Evolutionary conservation across 1,140 invertebrate species (phyloP).

Genomic region (Portunus trituberculatus): DNA sequence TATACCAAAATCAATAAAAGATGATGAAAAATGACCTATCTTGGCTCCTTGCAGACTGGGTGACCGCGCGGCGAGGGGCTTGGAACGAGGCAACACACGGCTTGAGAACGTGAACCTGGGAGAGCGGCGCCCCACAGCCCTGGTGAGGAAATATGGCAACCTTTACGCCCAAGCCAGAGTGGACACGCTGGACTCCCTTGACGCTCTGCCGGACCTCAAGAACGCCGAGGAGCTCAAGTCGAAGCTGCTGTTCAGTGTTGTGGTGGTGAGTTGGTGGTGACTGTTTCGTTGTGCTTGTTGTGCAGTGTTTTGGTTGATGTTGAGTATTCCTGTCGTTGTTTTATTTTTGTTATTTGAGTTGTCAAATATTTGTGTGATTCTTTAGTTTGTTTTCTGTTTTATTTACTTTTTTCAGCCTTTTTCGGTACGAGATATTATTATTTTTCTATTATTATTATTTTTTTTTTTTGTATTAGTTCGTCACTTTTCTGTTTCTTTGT

Average conservation of each 20-base stretch:
- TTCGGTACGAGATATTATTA: no score
- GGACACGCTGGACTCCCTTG: slow-evolving; percentile 91
- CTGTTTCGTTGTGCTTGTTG: not conserved
- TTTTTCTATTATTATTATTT: no score
- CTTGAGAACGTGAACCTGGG: slow-evolving; percentile 72
- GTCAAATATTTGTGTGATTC: no score
- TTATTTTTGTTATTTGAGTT: no score
- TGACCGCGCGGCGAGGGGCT: slow-evolving; percentile 42
- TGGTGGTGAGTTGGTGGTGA: slow-evolving; percentile 92
- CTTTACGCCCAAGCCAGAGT: slow-evolving; percentile 92
- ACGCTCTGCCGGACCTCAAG: slow-evolving; percentile 87
- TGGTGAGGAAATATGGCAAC: slow-evolving; percentile 90
- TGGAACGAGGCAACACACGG: slow-evolving; percentile 67
- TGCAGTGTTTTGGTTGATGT: not conserved
- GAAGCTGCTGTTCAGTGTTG: slow-evolving; percentile 96
- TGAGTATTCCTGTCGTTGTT: no score
- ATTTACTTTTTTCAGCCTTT: no score
- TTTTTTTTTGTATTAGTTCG: no score
- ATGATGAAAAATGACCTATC: no score
- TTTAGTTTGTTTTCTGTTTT: no score
- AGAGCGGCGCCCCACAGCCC: slow-evolving; percentile 79
- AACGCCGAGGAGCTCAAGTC: slow-evolving; percentile 93
- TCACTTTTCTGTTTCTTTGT: no score
- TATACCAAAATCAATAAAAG: no score
- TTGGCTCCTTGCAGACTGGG: slow-evolving; percentile 25